Percentiles rank a stretch among this genome's conserved stretches.
Conservation (phyloP, 2,113 vertebrate genomes). For the Pluvialis apricaria region DNA sequence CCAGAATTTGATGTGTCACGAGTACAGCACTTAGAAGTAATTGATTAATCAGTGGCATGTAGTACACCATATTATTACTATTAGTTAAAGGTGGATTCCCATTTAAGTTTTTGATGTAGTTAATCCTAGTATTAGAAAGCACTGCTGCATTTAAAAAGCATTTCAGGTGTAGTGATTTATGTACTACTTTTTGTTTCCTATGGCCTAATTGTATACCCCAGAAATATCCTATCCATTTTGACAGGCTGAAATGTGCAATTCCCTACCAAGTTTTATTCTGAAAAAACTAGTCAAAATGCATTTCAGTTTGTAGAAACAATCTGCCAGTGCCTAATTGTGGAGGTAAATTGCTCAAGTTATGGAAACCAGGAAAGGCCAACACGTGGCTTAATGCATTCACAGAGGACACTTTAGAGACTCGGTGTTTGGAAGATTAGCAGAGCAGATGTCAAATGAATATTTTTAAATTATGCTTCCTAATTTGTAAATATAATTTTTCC, state of each 20-base stretch:
- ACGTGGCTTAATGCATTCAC: neutral
- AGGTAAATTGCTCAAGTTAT: neutral
- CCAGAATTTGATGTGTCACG: neutral
- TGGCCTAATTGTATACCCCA: neutral
- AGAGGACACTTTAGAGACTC: neutral
- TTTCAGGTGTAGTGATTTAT: neutral
- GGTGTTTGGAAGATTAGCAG: neutral
- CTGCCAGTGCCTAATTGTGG: neutral
- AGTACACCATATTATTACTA: neutral
- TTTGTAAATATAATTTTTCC: slow-evolving; percentile 17
- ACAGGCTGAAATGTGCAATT: neutral
- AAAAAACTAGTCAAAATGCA: slow-evolving; percentile 4
- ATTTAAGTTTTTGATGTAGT: neutral
- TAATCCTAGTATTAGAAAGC: neutral
- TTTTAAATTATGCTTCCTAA: neutral
- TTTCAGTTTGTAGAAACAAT: slow-evolving; percentile 16
- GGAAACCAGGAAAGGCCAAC: neutral
- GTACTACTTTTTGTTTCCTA: neutral
- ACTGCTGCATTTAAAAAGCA: neutral
- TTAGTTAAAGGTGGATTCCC: neutral
- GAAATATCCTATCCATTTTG: neutral
- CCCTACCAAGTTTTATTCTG: neutral
- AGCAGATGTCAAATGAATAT: slow-evolving; percentile 39
- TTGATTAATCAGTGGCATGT: neutral
- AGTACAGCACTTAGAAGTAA: neutral